Base-by-base conservation (phyloP, 1,140 invertebrate species). In the Gryllus bimaculatus region DNA sequence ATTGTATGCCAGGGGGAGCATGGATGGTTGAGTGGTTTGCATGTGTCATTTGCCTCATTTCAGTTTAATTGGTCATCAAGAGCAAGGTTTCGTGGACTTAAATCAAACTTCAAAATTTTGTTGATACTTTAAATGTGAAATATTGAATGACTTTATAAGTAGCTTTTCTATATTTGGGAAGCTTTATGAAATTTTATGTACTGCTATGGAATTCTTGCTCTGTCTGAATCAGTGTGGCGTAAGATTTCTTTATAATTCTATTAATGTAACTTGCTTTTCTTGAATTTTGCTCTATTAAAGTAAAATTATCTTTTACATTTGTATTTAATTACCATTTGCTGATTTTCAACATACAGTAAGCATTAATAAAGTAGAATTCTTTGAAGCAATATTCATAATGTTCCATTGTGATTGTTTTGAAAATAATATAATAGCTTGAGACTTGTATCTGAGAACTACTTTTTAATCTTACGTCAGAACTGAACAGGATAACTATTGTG, bases 381-480 rank as follows among this genome's bases (percentile, higher is more conserved):
- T 66, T 66, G 54, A 66, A 66, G 7, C 54, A 66, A 66, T 66
- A 66, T 18, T 7, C 26, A 39, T 39, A 39, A 39, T 39, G 26
- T 39, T 39, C 26, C 5, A 39, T 66, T 1, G 2, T 66, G 10
- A 66, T 66, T 2, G 18, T 10, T 54, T 66, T 66, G 54, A 66
- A 66, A 10, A 13, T 13, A 66, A 66, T 13, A 7, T 66, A 66
- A 66, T 77, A 54, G 47, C 48, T 77, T 77, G 47, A 47, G 39
- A 20, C 47, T 48, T 48, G 76, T 48, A 47, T 47, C 76, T 77
- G 47, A 77, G 47, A 77, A 77, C 39, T 48, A 77, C 48, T 77
- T 77, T 77, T 48, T 47, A 66, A 66, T 66, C 54, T 66, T 66
- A 66, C 54, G 54, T 18, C 54, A 66, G 54, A 13, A 66, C 54